Percentiles rank a stretch among this genome's conserved stretches.
Conservation (phyloP, 1,140 invertebrate species). For the Andricus grossulariae region DNA sequence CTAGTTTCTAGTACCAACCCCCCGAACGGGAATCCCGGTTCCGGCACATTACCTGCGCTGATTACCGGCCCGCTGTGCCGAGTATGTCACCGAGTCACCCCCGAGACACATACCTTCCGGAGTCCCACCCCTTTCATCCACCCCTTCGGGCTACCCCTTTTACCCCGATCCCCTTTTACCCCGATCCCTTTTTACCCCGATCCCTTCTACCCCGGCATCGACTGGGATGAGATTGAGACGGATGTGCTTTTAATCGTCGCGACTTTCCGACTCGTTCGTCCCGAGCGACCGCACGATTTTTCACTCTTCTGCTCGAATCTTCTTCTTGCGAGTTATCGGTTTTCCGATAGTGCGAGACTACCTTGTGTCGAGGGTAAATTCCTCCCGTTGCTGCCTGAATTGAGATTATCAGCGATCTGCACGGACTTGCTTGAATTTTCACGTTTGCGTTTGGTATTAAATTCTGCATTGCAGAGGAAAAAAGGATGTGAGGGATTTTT, state of each 20-base stretch:
- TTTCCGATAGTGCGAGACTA: slow-evolving; percentile 17
- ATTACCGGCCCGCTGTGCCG: slow-evolving; percentile 68
- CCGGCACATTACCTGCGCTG: slow-evolving; percentile 73
- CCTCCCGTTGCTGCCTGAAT: not conserved
- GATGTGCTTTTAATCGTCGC: slow-evolving; percentile 46
- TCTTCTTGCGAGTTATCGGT: not conserved
- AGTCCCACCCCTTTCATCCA: slow-evolving; percentile 34
- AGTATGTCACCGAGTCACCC: slow-evolving; percentile 71
- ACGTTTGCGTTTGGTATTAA: too few species aligned
- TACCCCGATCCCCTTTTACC: not conserved
- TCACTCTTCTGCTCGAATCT: slow-evolving; percentile 18
- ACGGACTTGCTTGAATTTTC: not conserved
- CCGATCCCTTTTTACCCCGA: not conserved
- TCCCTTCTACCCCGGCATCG: not conserved
- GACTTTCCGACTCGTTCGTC: slow-evolving; percentile 32
- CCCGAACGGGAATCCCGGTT: slow-evolving; percentile 64
- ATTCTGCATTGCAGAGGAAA: too few species aligned
- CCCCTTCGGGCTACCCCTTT: slow-evolving; percentile 16
- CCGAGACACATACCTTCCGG: slow-evolving; percentile 64
- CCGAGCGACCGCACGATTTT: slow-evolving; percentile 27
- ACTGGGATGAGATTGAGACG: slow-evolving; percentile 25
- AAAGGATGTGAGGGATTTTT: too few species aligned
- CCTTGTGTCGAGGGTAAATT: slow-evolving; percentile 4
- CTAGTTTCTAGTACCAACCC: slow-evolving; percentile 44
- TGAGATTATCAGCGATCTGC: slow-evolving; percentile 10